These are phyloP conservation scores for Drosophila baimaii DNA, from an alignment of 1,140 invertebrate genomes.

Conservation along the genomic window DNA sequence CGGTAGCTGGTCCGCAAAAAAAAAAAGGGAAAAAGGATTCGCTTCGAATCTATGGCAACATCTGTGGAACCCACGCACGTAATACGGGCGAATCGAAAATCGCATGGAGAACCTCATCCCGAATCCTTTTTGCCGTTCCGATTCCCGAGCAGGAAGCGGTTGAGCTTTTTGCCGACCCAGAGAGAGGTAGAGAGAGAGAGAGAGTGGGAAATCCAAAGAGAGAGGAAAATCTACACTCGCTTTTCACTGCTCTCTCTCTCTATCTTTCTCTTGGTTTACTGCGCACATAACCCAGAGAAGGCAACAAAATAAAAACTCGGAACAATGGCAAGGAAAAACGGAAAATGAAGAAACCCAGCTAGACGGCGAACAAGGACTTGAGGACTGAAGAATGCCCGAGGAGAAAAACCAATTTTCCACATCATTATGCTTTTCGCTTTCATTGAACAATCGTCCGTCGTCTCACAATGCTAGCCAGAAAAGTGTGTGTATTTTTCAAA, in stretches of 20 bases:
- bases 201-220: constrained; percentile 10
- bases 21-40: constrained; percentile 15
- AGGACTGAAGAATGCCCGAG: constrained; percentile 32
- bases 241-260: constrained; percentile 6
- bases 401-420: constrained; percentile 76
- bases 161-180: constrained; percentile 64
- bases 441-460: constrained; percentile 37
- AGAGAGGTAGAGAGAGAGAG: constrained; percentile 2
- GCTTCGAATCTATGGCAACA: constrained; percentile 36
- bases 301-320: constrained; percentile 68
- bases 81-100: constrained; percentile 40
- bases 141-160: constrained; percentile 64
- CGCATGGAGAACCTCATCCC: constrained; percentile 45
- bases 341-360: constrained; percentile 15
- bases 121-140: constrained; percentile 8
- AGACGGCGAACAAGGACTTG: constrained; percentile 32
- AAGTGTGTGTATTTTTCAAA: constrained; percentile 23
- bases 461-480: constrained; percentile 10
- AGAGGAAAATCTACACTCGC: constrained; percentile 12
- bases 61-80: constrained; percentile 60
- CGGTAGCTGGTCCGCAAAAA: not conserved
- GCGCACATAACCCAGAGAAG: constrained; percentile 81
- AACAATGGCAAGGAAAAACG: constrained; percentile 44
- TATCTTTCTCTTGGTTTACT: constrained; percentile 42
- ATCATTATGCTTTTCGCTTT: constrained; percentile 78